phyloP scores from a whole-genome alignment of 1,140 invertebrate genomes.

The Panonychus citri region DNA sequence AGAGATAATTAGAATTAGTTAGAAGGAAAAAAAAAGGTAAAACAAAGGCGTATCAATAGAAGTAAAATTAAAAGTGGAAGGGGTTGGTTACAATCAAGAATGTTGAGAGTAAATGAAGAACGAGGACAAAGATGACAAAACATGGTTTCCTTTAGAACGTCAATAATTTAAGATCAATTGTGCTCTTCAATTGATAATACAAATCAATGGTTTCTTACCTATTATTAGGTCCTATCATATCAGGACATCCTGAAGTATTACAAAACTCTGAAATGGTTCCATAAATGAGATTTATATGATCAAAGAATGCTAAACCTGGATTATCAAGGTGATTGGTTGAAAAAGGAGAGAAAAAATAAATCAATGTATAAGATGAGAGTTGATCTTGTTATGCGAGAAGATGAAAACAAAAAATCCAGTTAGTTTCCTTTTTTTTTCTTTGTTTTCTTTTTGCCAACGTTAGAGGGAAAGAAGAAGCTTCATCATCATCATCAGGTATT shows the following conservation, averaged over 20 bases:
- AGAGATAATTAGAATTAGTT: neutral
- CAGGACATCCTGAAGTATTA: conserved; percentile 69
- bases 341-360: no score
- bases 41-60: neutral
- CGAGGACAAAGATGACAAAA: no score
- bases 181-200: no score
- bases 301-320: conserved; percentile 81
- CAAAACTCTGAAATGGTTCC: conserved; percentile 94
- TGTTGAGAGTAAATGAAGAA: no score
- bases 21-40: conserved; percentile 4
- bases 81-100: no score
- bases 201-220: conserved; percentile 36
- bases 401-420: no score
- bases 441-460: neutral
- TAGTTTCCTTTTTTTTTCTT: no score
- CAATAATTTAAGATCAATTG: neutral
- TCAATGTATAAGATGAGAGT: no score
- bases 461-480: conserved; percentile 3
- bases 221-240: conserved; percentile 80
- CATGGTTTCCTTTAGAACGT: no score
- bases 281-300: conserved; percentile 92
- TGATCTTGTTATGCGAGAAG: no score
- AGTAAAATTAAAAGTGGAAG: no score
- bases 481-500: neutral
- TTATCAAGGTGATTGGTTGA: no score